These are phyloP conservation scores for Nipponia nippon DNA, from an alignment of 2,113 vertebrate species.

Conservation along the genomic window DNA sequence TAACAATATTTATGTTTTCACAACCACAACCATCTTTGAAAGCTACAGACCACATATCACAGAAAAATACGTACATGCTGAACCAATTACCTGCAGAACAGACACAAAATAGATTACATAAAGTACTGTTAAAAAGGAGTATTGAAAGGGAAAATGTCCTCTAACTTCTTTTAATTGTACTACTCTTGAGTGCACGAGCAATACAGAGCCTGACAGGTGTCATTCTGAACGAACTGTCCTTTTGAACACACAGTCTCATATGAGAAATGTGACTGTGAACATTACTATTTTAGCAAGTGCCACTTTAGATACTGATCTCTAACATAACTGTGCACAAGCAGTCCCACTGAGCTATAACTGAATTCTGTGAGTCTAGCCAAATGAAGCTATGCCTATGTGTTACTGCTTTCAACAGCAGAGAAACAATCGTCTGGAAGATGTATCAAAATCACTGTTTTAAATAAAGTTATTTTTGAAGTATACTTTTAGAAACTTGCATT, in stretches of 20 bases:
- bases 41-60: neutral
- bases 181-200: neutral
- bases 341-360: neutral
- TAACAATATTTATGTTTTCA: neutral
- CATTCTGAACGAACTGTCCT: neutral
- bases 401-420: neutral
- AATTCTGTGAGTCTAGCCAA: neutral
- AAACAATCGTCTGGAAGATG: neutral
- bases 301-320: neutral
- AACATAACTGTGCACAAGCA: neutral
- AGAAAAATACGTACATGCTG: neutral
- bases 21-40: neutral
- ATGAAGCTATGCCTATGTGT: neutral
- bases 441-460: neutral
- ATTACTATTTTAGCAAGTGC: neutral
- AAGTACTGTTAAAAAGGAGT: neutral
- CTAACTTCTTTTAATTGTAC: neutral
- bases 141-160: neutral
- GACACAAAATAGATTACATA: neutral
- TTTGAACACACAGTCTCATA: neutral
- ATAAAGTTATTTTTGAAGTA: neutral
- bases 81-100: neutral
- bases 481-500: neutral
- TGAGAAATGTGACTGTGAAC: neutral
- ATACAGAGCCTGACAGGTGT: neutral